A percentile compares a stretch with the other conserved stretches of the same genome.
Conservation (phyloP, 2,113 vertebrate genomes). For the Pavo muticus region DNA sequence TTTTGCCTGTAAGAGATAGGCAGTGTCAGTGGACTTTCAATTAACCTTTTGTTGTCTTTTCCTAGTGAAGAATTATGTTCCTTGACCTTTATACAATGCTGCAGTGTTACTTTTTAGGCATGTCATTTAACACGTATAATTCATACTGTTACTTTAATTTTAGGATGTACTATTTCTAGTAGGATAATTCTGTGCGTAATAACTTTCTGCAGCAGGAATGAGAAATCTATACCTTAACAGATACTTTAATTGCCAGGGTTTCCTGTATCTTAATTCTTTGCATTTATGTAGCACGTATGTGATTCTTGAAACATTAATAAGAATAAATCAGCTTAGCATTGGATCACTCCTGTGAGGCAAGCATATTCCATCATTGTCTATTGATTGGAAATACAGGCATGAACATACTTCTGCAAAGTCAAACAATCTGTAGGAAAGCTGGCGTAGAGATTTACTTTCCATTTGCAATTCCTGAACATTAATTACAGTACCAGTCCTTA, state of each 20-base stretch:
- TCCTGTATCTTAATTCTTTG: background rate
- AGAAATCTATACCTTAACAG: background rate
- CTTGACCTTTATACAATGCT: background rate
- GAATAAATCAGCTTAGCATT: background rate
- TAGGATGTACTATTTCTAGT: background rate
- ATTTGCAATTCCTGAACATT: background rate
- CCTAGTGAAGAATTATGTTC: background rate
- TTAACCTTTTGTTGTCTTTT: background rate
- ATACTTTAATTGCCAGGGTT: background rate
- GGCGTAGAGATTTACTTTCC: background rate
- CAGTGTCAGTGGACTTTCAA: background rate
- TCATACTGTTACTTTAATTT: background rate
- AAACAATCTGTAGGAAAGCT: background rate
- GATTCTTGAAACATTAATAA: constrained; percentile 19
- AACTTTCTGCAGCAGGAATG: background rate
- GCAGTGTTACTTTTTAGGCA: background rate
- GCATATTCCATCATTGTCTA: background rate
- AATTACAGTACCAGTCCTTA: background rate
- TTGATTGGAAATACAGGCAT: background rate
- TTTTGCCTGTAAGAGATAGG: background rate
- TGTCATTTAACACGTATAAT: background rate
- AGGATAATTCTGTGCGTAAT: background rate
- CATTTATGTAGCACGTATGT: background rate
- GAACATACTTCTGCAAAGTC: constrained; percentile 4
- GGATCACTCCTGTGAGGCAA: background rate